Conservation (phyloP, 2,888 invertebrate genomes). For the Willowsia nigromaculata region DNA sequence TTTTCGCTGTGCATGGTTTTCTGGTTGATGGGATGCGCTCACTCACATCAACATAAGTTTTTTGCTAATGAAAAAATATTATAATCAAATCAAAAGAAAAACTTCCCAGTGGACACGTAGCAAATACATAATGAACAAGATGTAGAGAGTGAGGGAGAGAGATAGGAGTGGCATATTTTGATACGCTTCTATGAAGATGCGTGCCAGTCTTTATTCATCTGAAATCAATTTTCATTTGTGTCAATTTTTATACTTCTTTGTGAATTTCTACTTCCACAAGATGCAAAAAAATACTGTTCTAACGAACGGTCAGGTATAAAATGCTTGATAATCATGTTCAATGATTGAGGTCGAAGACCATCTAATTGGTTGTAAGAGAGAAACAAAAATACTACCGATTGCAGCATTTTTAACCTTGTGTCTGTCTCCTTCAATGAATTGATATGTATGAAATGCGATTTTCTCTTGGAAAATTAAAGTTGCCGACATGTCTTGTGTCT, state of each 20-base stretch:
- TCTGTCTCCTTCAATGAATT: too few relatives aligned
- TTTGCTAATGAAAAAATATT: not conserved
- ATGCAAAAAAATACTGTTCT: not conserved
- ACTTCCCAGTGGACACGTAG: not conserved
- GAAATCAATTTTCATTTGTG: constrained; percentile 35
- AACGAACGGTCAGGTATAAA: not conserved
- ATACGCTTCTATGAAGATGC: constrained; percentile 2
- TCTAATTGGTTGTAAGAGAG: not conserved
- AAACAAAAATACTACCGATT: too few relatives aligned
- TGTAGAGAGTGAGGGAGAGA: not conserved
- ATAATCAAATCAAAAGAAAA: not conserved
- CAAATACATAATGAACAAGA: not conserved
- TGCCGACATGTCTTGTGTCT: too few relatives aligned
- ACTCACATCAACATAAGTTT: not conserved
- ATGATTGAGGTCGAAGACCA: not conserved
- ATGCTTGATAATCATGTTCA: not conserved
- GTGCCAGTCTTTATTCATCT: not conserved
- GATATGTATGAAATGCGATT: too few relatives aligned
- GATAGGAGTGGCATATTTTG: constrained; percentile 9
- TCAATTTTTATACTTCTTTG: not conserved
- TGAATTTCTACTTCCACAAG: not conserved
- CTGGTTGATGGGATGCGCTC: not conserved
- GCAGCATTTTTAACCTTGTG: too few relatives aligned
- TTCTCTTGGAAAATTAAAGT: too few relatives aligned
- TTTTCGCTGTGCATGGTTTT: not conserved